A percentile compares a stretch with the other conserved stretches of the same genome.
Evolutionary conservation across 2,888 invertebrate species (phyloP).

Genomic region (Aleiodes leptofemur): DNA sequence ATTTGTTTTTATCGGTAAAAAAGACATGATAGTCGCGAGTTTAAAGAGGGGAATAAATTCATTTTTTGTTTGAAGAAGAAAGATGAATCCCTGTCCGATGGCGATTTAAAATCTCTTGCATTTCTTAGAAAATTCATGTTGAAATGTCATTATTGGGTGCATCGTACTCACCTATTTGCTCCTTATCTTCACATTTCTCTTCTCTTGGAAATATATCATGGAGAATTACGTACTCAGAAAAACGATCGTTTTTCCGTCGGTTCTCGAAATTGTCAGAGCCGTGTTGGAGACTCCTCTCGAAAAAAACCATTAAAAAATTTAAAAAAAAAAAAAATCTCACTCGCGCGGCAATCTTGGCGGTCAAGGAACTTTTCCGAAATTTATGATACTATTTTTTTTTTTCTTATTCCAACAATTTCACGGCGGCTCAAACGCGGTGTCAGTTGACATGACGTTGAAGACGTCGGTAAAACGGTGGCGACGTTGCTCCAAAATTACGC

Average conservation of each 20-base stretch:
- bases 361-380: background rate
- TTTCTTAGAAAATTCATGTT: background rate
- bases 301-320: background rate
- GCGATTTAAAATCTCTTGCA: background rate
- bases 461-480: slow-evolving; percentile 50
- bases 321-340: background rate
- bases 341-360: background rate
- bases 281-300: background rate
- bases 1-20: no score
- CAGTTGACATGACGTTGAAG: slow-evolving; percentile 69
- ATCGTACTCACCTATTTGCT: slow-evolving; percentile 8
- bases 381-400: background rate
- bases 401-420: background rate
- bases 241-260: background rate
- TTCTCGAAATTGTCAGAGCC: background rate
- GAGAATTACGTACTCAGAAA: background rate
- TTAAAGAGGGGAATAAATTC: background rate
- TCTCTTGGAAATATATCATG: background rate
- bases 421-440: slow-evolving; percentile 66
- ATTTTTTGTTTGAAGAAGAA: background rate
- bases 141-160: background rate
- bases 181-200: slow-evolving; percentile 3
- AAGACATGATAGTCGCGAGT: background rate
- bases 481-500: slow-evolving; percentile 58
- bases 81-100: background rate